Base-by-base conservation (phyloP, 2,113 vertebrate species). In the Anoura caudifer region DNA sequence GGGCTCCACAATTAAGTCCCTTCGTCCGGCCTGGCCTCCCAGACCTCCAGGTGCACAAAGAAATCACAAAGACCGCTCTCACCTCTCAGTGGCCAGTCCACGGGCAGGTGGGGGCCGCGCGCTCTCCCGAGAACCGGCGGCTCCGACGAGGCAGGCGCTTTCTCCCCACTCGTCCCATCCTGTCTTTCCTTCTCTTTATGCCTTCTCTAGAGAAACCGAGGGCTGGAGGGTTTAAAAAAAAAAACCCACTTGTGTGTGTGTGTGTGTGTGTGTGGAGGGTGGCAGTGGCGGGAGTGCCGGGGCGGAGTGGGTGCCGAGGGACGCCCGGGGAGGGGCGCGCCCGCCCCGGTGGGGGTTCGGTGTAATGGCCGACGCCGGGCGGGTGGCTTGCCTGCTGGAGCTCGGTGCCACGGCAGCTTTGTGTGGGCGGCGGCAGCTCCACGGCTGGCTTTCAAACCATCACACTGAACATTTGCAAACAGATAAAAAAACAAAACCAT, bases 391-490 rank as follows among this genome's bases (percentile, higher is more conserved):
- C 98, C 97, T 97, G 98, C 98, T 95, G 97, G 92, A 96, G 98
- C 98, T 98, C 98, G 91, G 98, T 96, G 97, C 98, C 98, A 98
- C 98, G 95, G 98, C 98, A 98, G 98, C 98, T 98, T 96, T 94
- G 98, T 98, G 99, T 99, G 98, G 99, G 99, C 98, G 98, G 97
- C 98, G 97, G 98, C 98, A 99, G 98, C 98, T 98, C 98, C 98
- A 98, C 97, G 97, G 98, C 98, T 98, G 98, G 98, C 98, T 98
- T 99, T 99, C 98, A 98, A 99, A 98, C 98, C 98, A 98, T 98
- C 98, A 98, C 98, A 98, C 97, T 98, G 98, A 98, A 98, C 98
- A 98, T 98, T 98, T 98, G 98, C 98, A 99, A 98, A 98, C 98
- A 98, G 98, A 98, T 98, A 43, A 98, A 98, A 98, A 98, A 98